Evolutionary conservation across 2,888 invertebrate genomes (phyloP).

Genomic region (Meloe dianella): DNA sequence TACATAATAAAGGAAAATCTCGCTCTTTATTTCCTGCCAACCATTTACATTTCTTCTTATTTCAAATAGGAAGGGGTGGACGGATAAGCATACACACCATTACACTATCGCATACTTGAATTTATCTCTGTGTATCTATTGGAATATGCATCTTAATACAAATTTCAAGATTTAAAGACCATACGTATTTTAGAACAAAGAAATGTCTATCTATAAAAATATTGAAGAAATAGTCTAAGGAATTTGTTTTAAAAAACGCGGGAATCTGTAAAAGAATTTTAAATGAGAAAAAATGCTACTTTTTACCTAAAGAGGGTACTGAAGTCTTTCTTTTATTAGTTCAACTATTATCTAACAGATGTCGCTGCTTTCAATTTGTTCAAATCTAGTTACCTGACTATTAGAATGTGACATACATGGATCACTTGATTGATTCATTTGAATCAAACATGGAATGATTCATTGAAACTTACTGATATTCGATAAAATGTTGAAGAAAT

Average conservation of each 20-base stretch:
- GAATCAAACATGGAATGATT: too few species aligned
- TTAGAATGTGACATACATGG: not conserved
- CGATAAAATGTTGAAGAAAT: too few species aligned
- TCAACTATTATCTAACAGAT: not conserved
- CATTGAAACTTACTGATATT: too few species aligned
- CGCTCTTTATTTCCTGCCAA: slow-evolving; percentile 35
- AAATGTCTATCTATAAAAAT: too few species aligned
- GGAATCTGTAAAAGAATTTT: slow-evolving; percentile 5
- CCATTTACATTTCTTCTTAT: slow-evolving; percentile 6
- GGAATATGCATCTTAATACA: too few species aligned
- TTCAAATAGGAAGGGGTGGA: not conserved
- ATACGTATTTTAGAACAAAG: too few species aligned
- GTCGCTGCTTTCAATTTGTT: not conserved
- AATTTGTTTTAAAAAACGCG: not conserved
- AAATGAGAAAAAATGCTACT: not conserved
- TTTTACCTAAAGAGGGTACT: not conserved
- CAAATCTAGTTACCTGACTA: not conserved
- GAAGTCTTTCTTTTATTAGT: not conserved
- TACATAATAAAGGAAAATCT: slow-evolving; percentile 37
- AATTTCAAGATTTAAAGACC: too few species aligned
- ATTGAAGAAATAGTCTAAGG: too few species aligned
- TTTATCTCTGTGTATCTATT: too few species aligned
- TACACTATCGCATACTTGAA: too few species aligned
- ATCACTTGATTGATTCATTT: not conserved
- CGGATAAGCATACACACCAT: not conserved